Conservation (phyloP, 2,888 invertebrate genomes). For the Phalera bucephala region DNA sequence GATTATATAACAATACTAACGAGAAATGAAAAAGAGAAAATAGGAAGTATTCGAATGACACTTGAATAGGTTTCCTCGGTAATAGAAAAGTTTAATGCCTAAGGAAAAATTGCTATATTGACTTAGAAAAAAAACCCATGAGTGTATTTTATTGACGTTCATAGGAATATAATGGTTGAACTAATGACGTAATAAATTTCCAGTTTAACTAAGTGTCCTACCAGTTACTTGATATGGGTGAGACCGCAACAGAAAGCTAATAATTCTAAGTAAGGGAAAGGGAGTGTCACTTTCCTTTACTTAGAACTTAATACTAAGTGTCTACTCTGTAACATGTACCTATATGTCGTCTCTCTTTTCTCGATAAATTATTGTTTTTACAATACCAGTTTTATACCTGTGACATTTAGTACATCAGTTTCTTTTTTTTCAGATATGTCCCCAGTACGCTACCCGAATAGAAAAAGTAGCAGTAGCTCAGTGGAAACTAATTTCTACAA, state of each 20-base stretch:
- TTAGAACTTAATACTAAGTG: no score
- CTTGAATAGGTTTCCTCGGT: conserved; percentile 21
- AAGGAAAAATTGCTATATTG: no score
- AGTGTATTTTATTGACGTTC: no score
- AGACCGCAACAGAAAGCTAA: conserved; percentile 15
- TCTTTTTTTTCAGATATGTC: conserved; percentile 82
- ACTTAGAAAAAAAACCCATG: no score
- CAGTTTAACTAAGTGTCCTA: background rate
- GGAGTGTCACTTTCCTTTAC: conserved; percentile 35
- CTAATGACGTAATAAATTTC: conserved; percentile 12
- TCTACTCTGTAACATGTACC: conserved; percentile 26
- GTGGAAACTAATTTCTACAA: conserved; percentile 88
- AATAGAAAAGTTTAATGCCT: conserved; percentile 6
- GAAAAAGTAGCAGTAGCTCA: conserved; percentile 84
- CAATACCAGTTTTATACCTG: no score
- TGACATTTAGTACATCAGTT: no score
- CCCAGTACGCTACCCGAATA: conserved; percentile 84
- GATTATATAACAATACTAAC: conserved; percentile 22
- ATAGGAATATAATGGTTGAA: conserved; percentile 5
- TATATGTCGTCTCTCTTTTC: no score
- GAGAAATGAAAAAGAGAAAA: conserved; percentile 25
- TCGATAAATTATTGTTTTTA: no score
- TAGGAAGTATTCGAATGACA: conserved; percentile 28
- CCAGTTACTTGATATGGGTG: conserved; percentile 1
- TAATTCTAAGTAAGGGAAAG: conserved; percentile 24